Evolutionary conservation across 2,797 vertebrate species (phyloP).

Genomic region (Channallabes apus): DNA sequence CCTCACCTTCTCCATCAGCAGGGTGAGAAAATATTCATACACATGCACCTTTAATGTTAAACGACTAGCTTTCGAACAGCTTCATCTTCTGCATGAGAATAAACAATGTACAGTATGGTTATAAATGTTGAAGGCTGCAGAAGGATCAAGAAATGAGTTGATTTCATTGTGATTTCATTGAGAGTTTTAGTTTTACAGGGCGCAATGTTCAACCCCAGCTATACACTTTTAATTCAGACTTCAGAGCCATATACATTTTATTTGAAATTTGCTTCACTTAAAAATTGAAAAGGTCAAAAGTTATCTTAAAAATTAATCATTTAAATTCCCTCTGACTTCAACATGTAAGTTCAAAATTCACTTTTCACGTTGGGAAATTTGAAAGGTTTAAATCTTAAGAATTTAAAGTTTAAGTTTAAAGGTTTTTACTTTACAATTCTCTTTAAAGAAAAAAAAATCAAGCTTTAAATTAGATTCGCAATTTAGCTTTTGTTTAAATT

Average conservation of each 20-base stretch:
- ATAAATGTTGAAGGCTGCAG: neutral
- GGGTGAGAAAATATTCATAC: conserved; percentile 76
- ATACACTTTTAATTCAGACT: neutral
- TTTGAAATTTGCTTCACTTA: neutral
- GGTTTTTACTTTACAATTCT: too few species aligned
- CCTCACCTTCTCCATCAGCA: conserved; percentile 94
- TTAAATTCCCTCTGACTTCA: neutral
- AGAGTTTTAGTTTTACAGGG: neutral
- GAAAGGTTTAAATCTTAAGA: too few species aligned
- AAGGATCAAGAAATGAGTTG: neutral
- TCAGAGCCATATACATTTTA: neutral
- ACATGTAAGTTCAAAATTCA: neutral
- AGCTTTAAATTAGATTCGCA: too few species aligned
- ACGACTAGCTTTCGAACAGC: neutral
- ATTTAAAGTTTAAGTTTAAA: too few species aligned
- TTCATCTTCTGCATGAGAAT: neutral
- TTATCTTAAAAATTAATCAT: neutral
- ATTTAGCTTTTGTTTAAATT: too few species aligned
- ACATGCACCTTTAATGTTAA: conserved; percentile 11
- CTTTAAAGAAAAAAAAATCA: too few species aligned
- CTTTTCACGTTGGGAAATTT: neutral
- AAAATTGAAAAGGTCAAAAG: neutral
- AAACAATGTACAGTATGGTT: neutral
- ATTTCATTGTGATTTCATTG: too few species aligned
- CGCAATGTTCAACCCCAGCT: neutral